Base-by-base conservation (phyloP, 2,113 vertebrate species). In the Pachypanchax playfairii region DNA sequence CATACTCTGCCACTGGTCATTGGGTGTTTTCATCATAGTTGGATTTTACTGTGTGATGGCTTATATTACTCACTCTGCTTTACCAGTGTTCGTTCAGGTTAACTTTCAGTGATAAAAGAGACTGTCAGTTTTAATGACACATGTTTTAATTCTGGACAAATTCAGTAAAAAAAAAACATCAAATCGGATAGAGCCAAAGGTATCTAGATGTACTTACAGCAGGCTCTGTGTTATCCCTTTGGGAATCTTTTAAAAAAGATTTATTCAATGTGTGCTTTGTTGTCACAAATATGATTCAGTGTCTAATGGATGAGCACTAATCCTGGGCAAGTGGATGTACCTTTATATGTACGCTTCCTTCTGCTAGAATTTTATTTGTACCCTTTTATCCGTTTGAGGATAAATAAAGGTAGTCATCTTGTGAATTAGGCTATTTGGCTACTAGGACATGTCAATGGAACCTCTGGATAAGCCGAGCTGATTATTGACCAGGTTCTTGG, bases 281-380 rank as follows among this genome's bases (percentile, higher is more conserved):
- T 72, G 66, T 73, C 60, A 52, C n/a, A 72, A 75, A 75, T 43
- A 54, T 70, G 75, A 78, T 80, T 81, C 36, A 56, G 63, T n/a
- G 42, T 77, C 81, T 64, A 78, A 55, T 67, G 31, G 72, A 82
- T 57, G 6, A 55, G 46, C 75, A 68, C 73, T 85, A 81, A 89
- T 79, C 77, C 65, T 49, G 36, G 24, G 41, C 38, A 57, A 64
- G 60, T 57, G 18, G 43, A 52, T 73, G 65, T 51, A 26, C 36
- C 60, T 61, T 76, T 77, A 70, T 43, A 55, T 42, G 29, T 43
- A 50, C 49, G 58, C 79, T 62, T 52, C 51, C 42, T 48, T 71
- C 41, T 55, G 1, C 20, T 59, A 60, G 38, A n/a, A 42, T 6
- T 31, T 54, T 64, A 46, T 26, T 48, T 26, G 3, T 26, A 18